A percentile compares a stretch with the other conserved stretches of the same genome.
Evolutionary conservation across 2,797 vertebrate species (phyloP).

Genomic region (Notamacropus eugenii): DNA sequence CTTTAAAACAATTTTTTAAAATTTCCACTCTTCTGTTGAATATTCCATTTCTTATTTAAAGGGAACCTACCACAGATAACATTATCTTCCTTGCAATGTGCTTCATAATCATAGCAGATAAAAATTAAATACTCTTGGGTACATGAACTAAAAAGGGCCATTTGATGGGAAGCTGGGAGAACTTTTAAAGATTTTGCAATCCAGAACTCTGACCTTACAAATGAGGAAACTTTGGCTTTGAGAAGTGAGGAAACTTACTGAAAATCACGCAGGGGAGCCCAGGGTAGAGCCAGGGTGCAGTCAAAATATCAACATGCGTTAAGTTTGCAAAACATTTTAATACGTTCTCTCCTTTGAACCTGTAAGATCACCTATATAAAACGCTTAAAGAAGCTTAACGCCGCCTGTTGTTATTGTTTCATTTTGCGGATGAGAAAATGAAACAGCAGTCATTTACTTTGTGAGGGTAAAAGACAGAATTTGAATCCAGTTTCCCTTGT

Average conservation of each 20-base stretch:
- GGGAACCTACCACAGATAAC: background rate
- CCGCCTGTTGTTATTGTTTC: background rate
- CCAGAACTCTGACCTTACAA: background rate
- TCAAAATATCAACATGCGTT: background rate
- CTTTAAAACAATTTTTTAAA: background rate
- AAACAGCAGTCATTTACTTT: background rate
- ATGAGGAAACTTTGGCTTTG: background rate
- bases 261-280: background rate
- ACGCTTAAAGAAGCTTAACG: background rate
- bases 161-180: background rate
- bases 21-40: background rate
- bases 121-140: background rate
- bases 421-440: background rate
- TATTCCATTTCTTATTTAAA: background rate
- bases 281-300: background rate
- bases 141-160: background rate
- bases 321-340: background rate
- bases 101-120: background rate
- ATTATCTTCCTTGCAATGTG: background rate
- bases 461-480: background rate
- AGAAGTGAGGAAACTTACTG: background rate
- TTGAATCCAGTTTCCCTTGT: too few species aligned
- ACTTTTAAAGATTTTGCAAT: background rate
- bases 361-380: background rate
- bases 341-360: background rate